Base-by-base conservation (phyloP, 2,888 invertebrate genomes). In the Mythimna lalbum region DNA sequence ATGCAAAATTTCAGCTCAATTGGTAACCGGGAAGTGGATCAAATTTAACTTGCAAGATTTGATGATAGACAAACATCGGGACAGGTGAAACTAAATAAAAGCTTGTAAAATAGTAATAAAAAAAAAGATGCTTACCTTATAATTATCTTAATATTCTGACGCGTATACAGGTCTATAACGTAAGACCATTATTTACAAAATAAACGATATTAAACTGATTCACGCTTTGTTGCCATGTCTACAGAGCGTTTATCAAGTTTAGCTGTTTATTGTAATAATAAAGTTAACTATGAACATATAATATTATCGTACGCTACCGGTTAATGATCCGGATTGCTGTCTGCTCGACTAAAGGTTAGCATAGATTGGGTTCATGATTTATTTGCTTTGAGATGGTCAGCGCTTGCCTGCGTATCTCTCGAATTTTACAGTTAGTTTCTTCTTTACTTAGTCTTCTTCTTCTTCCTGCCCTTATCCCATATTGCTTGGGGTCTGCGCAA, bases 291-390 rank as follows among this genome's bases (percentile, higher is more conserved):
- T 61, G 21, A 31, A 56, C 27, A 33, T 21, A 27, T 53, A 47
- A 14, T 55, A 55, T 67, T 64, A 73, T 78, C 56, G 14, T 60
- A 12, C 27, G 52, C 63, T 66, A 67, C 76, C 57, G 66, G 73
- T 77, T 73, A 73, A 53, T 77, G 78, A 78, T 77, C 78, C 73
- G 61, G 76, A 67, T 73, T 31, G 56, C 0, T 1, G 27, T 14
- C 43, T 19, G 17, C 17, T 43, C 17, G 17, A 36, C 3, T 56
- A 66, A 66, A 76, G 72, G 77, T 71, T 66, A 23, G 2, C 17
- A 0, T 27, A 23, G 39, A 77, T 76, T 61, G 23, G 27, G 47
- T 60, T 50, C 19, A 9, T 47, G 60, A 61, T 63, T 59, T 63
- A 39, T 69, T 63, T 76, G 50, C 49, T 52, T 36, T 6, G 2